phyloP scores from a whole-genome alignment of 2,888 invertebrate species.

The Nomada ruficornis region DNA sequence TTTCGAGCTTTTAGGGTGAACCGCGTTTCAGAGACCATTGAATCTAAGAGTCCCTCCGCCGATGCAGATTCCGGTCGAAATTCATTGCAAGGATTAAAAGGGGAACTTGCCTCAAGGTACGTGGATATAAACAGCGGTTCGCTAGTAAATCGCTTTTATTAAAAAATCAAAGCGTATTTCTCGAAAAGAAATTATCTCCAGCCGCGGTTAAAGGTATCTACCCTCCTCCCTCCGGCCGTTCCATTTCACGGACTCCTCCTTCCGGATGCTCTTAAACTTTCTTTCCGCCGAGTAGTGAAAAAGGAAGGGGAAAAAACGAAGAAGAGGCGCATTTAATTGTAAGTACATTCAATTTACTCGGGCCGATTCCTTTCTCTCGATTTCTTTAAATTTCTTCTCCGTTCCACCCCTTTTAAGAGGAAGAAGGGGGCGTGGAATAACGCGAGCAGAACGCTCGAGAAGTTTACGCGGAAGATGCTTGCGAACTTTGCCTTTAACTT shows the following conservation, averaged over 20 bases:
- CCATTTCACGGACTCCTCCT: neutral
- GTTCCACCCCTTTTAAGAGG: slow-evolving; percentile 15
- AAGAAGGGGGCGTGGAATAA: slow-evolving; percentile 42
- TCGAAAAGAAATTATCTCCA: slow-evolving; percentile 11
- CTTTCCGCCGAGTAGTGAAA: neutral
- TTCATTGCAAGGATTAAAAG: no score
- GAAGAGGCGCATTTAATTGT: slow-evolving; percentile 43
- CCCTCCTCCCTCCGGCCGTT: neutral
- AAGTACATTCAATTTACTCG: slow-evolving; percentile 49
- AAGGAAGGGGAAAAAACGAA: neutral
- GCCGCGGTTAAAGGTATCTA: neutral
- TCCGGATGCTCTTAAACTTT: slow-evolving; percentile 27
- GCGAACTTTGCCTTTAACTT: slow-evolving; percentile 61
- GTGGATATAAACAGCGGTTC: neutral
- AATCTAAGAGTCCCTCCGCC: no score
- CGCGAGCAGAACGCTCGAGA: slow-evolving; percentile 42
- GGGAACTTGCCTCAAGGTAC: no score
- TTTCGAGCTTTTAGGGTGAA: no score
- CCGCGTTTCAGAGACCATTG: no score
- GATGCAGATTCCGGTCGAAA: no score
- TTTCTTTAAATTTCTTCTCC: slow-evolving; percentile 44
- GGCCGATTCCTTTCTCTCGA: slow-evolving; percentile 34
- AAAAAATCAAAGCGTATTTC: slow-evolving; percentile 11
- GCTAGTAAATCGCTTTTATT: slow-evolving; percentile 3
- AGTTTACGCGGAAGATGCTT: slow-evolving; percentile 62